A percentile compares a stretch with the other conserved stretches of the same genome.
These are phyloP conservation scores for Goniozus legneri DNA, from an alignment of 1,140 invertebrate genomes.

Conservation along the genomic window DNA sequence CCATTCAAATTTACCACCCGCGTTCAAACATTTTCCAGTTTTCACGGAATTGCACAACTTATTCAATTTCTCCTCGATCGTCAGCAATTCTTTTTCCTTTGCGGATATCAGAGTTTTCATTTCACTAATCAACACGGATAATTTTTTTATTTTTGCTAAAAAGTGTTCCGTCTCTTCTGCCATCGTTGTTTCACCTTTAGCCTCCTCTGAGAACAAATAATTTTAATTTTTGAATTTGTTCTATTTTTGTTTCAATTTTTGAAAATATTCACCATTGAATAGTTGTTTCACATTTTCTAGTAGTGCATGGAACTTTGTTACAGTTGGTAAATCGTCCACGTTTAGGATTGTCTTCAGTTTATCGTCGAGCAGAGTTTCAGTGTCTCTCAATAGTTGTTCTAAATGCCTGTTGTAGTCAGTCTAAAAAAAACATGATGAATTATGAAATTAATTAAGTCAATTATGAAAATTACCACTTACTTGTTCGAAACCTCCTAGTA, in stretches of 20 bases:
- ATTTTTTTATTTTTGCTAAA: conserved; percentile 46
- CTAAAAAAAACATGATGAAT: conserved; percentile 55
- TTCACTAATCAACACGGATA: conserved; percentile 27
- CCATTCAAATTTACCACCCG: conserved; percentile 94
- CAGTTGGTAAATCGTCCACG: conserved; percentile 22
- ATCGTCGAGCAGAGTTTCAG: conserved; percentile 27
- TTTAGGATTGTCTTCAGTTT: conserved; percentile 30
- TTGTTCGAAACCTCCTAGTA: conserved; percentile 96
- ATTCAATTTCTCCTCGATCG: conserved; percentile 44
- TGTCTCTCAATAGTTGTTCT: conserved; percentile 55
- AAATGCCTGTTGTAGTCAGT: conserved; percentile 70
- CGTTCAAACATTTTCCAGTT: conserved; percentile 62
- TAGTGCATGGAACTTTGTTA: conserved; percentile 29
- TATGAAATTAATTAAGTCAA: conserved; percentile 1
- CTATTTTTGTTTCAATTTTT: too few relatives aligned
- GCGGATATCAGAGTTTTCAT: conserved; percentile 26
- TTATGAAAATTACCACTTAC: conserved; percentile 57
- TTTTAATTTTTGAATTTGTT: background rate
- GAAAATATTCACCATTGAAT: conserved; percentile 30
- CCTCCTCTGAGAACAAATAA: conserved; percentile 24
- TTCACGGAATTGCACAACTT: conserved; percentile 43
- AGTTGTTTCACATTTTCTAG: conserved; percentile 36
- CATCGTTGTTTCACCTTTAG: conserved; percentile 42
- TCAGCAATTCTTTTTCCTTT: conserved; percentile 29
- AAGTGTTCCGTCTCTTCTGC: conserved; percentile 57